Evolutionary conservation across 2,888 invertebrate species (phyloP), one percentile per base, ranked within the genome.

Genomic region (Drosophila emarginata): DNA sequence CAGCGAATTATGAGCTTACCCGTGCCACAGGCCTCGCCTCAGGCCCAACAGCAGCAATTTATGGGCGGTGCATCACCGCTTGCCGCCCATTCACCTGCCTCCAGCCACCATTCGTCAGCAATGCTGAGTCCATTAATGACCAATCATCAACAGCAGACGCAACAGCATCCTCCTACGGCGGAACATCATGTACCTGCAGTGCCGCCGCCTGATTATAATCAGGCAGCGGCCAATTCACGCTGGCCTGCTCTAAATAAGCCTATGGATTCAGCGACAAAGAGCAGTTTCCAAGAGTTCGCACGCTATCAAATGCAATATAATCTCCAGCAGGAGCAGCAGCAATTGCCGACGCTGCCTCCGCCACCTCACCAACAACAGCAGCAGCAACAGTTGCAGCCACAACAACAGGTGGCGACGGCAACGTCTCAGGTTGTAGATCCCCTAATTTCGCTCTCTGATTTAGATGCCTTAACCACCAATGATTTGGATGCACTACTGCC

Each of bases 401-500:
- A 66, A 4, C 65, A 68, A 11, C 66, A 62, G 5, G 65, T 58
- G 52, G 39, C 36, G 56, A 61, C 51, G 23, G 32, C 32, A 28
- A 64, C 23, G 36, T 61, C 58, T 61, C 75, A 53, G 11, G 72
- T 72, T n/a, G 77, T 78, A 32, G 90, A 90, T 77, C 88, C 88
- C 1, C 64, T 90, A 15, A 90, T 90, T 11, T 88, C 89, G 11
- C 74, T 91, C 26, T 89, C 91, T 7, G 91, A 91, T 67, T 76
- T 91, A 61, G 91, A 91, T 71, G 91, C 91, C 50, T 74, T 91
- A 53, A 90, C 91, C 15, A 91, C 91, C 63, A 91, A 90, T 61
- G 95, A 95, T 89, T 92, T 95, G 63, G 95, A 95, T 82, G 94
- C 94, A 80, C 91, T 95, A 79, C 91, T 95, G 88, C 94, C 93